Percentiles rank a stretch among this genome's conserved stretches.
Evolutionary conservation across 2,888 invertebrate genomes (phyloP).

Genomic region (Torymus auratus): DNA sequence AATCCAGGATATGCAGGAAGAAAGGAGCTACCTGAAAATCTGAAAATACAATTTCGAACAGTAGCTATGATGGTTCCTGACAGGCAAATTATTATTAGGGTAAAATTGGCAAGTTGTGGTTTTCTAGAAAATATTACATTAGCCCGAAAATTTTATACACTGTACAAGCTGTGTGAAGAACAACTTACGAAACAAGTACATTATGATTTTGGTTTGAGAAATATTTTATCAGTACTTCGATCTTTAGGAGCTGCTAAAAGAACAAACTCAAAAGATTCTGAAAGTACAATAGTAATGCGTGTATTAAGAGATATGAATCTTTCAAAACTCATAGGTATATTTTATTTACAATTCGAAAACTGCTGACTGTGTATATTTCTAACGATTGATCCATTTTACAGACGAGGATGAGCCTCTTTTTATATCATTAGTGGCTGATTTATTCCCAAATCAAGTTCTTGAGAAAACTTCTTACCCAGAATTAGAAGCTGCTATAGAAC

Average conservation of each 20-base stretch:
- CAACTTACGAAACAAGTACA: conserved; percentile 98
- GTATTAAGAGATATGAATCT: conserved; percentile 98
- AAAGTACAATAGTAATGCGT: conserved; percentile 97
- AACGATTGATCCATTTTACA: conserved; percentile 64
- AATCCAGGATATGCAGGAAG: conserved; percentile 98
- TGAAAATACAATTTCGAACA: conserved; percentile 97
- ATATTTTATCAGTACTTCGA: conserved; percentile 95
- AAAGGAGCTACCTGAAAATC: conserved; percentile 96
- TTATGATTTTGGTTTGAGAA: conserved; percentile 97
- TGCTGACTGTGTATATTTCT: not conserved
- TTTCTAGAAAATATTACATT: conserved; percentile 96
- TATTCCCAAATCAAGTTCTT: conserved; percentile 95
- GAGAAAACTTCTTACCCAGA: conserved; percentile 94
- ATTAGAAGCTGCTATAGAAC: conserved; percentile 90
- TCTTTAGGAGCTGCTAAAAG: conserved; percentile 95
- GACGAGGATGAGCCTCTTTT: conserved; percentile 99
- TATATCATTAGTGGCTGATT: conserved; percentile 95
- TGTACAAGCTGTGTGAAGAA: conserved; percentile 97
- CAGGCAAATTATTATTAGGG: conserved; percentile 96
- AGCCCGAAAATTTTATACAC: conserved; percentile 96
- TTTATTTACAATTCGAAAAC: not conserved
- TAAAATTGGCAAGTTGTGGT: conserved; percentile 96
- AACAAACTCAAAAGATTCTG: conserved; percentile 93
- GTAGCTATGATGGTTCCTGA: conserved; percentile 99
- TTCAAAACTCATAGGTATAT: conserved; percentile 89